A percentile compares a stretch with the other conserved stretches of the same genome.
These are phyloP conservation scores for Gavia stellata DNA, from an alignment of 2,113 vertebrate genomes.

Conservation along the genomic window DNA sequence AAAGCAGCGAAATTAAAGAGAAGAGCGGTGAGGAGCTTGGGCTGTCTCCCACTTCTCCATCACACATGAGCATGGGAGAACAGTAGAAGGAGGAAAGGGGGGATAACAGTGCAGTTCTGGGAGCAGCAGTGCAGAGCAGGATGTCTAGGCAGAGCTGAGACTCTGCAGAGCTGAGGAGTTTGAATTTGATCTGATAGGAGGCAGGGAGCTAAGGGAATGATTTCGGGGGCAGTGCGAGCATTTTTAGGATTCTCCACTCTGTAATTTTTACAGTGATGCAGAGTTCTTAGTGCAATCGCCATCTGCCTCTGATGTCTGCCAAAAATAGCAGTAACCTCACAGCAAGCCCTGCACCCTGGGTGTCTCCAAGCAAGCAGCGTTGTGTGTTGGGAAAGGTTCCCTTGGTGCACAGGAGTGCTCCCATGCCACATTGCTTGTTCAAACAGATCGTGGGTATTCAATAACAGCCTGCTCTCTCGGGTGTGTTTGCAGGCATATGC, in stretches of 20 bases:
- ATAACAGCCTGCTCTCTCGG: background rate
- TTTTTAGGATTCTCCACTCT: background rate
- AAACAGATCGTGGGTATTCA: background rate
- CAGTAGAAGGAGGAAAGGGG: background rate
- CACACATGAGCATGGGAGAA: rapidly evolving
- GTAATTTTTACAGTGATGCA: background rate
- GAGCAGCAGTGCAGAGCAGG: background rate
- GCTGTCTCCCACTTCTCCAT: background rate
- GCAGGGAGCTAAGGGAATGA: background rate
- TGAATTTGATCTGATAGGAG: background rate
- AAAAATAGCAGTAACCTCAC: background rate
- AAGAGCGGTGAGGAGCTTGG: background rate
- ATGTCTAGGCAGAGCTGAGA: background rate
- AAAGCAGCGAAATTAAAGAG: background rate
- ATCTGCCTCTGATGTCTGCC: background rate
- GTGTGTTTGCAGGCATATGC: constrained; percentile 82
- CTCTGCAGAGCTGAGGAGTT: background rate
- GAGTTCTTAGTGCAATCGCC: background rate
- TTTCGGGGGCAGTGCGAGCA: background rate
- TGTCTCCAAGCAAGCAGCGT: background rate
- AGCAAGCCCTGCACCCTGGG: background rate
- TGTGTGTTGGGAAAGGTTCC: background rate
- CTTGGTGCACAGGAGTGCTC: background rate
- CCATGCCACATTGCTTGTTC: background rate
- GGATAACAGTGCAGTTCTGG: background rate